Evolutionary conservation across 2,888 invertebrate species (phyloP), one percentile per base, ranked within the genome.

Genomic region (Eupithecia subfuscata): DNA sequence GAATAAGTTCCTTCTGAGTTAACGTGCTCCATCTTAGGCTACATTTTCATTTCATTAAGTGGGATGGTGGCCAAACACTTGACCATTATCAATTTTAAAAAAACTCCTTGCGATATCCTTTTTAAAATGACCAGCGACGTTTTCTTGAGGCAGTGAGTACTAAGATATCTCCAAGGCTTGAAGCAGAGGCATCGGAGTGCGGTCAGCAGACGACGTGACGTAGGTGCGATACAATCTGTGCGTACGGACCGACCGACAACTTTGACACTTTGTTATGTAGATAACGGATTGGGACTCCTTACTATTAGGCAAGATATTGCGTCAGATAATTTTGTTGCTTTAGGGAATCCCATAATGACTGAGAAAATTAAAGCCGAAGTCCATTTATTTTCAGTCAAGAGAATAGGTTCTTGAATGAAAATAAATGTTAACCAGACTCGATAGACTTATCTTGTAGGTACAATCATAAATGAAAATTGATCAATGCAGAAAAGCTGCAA

Each of bases 151-250:
- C 74, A 78, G 78, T 78, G 75, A 34, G 75, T 75, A 43, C 9
- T 22, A 73, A 73, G 74, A 73, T 60, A 48, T 75, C 45, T 60
- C 43, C 65, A 69, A 73, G 64, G 37, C 69, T 69, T 60, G 70
- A 74, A 69, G 52, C 69, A 43, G 65, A 30, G 64, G 71, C 72
- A 68, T 70, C 63, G 75, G 79, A 69, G 43, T 80, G 81, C 78
- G 80, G 79, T 79, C 76, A 77, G 77, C 79, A 80, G 80, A 82
- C 77, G 78, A 71, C 69, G 78, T 77, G 76, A 79, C 80, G 76
- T 75, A 80, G 80, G 79, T 78, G 75, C 78, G 77, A 72, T 79
- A 78, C 80, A 22, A 52, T 70, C 64, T 40, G 69, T 81, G 81
- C 74, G 78, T 72, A 74, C 52, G 22, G 70, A 77, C 75, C 78